Percentiles rank a stretch among this genome's conserved stretches.
phyloP scores from a whole-genome alignment of 2,888 invertebrate genomes.

The Eristalinus sepulchralis region DNA sequence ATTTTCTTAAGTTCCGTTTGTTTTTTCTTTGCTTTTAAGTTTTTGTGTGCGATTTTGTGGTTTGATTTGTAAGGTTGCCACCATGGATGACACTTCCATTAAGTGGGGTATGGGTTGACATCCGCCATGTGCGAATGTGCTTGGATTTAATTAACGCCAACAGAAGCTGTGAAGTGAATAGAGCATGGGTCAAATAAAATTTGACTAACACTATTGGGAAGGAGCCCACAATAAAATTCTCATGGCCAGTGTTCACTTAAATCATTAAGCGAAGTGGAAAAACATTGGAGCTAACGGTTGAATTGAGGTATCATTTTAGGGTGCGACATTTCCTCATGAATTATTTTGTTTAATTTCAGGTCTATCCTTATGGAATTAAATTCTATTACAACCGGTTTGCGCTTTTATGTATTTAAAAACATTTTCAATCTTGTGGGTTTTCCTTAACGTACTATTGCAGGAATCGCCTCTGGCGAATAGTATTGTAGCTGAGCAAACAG shows the following conservation, averaged over 20 bases:
- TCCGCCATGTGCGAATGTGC: conserved; percentile 29
- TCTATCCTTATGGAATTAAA: no score
- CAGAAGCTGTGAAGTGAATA: conserved; percentile 16
- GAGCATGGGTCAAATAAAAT: not conserved
- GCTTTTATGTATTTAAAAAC: no score
- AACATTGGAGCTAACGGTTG: not conserved
- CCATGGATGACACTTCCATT: not conserved
- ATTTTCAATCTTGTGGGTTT: no score
- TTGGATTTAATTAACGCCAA: conserved; percentile 59
- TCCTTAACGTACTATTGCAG: no score
- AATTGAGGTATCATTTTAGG: not conserved
- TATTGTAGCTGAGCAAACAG: no score
- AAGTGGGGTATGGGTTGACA: conserved; percentile 8
- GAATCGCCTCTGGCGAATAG: no score
- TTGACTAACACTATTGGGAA: not conserved
- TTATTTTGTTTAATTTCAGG: no score
- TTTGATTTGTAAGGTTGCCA: not conserved
- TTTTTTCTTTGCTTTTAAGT: not conserved
- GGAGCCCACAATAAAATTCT: conserved; percentile 6
- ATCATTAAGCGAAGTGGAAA: not conserved
- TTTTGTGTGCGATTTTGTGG: not conserved
- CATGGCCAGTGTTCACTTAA: not conserved
- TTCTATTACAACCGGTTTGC: no score
- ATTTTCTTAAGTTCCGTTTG: conserved; percentile 1
- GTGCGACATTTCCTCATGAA: no score